Evolutionary conservation across 2,888 invertebrate species (phyloP), one percentile per base, ranked within the genome.

Genomic region (Pterostichus niger): DNA sequence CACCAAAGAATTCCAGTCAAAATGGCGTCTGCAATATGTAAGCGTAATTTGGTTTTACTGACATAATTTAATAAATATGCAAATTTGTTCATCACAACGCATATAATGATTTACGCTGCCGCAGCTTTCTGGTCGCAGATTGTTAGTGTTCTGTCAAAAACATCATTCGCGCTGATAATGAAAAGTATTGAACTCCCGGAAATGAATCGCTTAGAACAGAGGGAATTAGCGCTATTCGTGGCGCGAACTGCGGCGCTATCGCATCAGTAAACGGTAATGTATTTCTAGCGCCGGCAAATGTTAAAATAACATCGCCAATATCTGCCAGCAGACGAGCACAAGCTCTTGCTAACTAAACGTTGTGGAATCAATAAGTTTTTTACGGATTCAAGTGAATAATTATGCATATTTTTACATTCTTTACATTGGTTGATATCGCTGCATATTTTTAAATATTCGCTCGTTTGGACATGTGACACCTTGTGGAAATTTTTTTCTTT

Each of bases 131-230:
- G 64, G 40, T n/a, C 33, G 64, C 33, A 64, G 64, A 64, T 64
- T 64, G 64, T 64, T 35, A 64, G 64, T 64, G 64, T 64, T 64
- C 64, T 35, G 40, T 64, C 64, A 64, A 64, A 64, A 35, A 59
- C 64, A 64, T 64, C 64, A 35, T 64, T 64, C 40, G n/a, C 64
- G 64, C 33, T n/a, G 64, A 5, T 64, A 64, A 64, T 64, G 64
- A 64, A 64, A 64, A 64, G 59, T 64, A 64, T 64, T 64, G 64
- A 64, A 64, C 64, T 64, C 64, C 24, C 64, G 64, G 64, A 64
- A 64, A 64, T 64, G 64, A 64, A 64, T 13, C 64, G 64, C 64
- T 64, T 64, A 64, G 40, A n/a, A 64, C 64, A 33, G 35, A 33
- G 64, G 64, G 64, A 64, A 59, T 64, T 64, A 64, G 33, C 49